A percentile compares a stretch with the other conserved stretches of the same genome.
Conservation (phyloP, 2,797 vertebrate species). For the Gymnoscopelus braueri region DNA sequence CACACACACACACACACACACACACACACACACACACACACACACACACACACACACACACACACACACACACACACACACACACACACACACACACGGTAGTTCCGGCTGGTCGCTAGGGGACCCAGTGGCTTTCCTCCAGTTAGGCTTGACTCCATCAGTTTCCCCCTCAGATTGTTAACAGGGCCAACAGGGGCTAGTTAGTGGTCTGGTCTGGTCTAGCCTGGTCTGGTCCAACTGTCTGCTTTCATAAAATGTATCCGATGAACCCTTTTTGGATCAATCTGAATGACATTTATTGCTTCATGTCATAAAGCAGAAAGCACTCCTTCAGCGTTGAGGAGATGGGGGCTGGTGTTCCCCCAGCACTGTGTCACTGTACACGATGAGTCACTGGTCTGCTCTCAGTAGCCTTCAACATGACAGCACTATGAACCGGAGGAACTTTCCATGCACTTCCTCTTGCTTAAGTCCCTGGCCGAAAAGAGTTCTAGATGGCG, state of each 20-base stretch:
- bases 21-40: constrained; percentile 6
- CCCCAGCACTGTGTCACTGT: too few species aligned
- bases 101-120: constrained; percentile 62
- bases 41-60: constrained; percentile 13
- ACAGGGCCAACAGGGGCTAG: constrained; percentile 62
- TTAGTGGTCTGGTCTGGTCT: constrained; percentile 65
- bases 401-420: too few species aligned
- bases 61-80: constrained; percentile 18
- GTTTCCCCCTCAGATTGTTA: constrained; percentile 76
- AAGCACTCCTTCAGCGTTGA: too few species aligned
- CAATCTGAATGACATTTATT: too few species aligned
- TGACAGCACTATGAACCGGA: too few species aligned
- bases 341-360: too few species aligned
- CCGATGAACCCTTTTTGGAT: constrained; percentile 1
- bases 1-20: constrained; percentile 15
- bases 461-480: too few species aligned
- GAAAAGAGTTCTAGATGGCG: too few species aligned
- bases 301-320: too few species aligned
- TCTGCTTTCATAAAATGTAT: constrained; percentile 26
- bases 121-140: constrained; percentile 72
- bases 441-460: too few species aligned
- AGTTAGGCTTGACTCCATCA: constrained; percentile 81
- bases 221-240: constrained; percentile 23
- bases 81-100: constrained; percentile 21
- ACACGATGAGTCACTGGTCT: too few species aligned